These are phyloP conservation scores for Xenopus petersii DNA, from an alignment of 2,797 vertebrate species.

Conservation along the genomic window DNA sequence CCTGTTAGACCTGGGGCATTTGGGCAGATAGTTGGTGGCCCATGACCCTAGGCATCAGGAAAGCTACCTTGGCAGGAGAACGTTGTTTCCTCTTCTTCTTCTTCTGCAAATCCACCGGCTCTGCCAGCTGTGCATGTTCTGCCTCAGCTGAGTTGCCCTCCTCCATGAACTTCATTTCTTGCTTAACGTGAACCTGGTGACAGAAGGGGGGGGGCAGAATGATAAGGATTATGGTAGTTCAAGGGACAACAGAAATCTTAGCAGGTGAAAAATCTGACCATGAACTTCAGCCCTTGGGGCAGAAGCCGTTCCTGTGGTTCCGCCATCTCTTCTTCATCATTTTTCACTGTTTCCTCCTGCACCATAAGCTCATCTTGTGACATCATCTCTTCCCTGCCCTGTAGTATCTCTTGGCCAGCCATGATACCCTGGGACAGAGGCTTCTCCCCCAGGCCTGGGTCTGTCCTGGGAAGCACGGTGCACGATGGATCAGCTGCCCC, in stretches of 20 bases:
- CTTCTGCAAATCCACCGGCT: constrained; percentile 87
- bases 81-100: constrained; percentile 98
- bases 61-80: constrained; percentile 91
- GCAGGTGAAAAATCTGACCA: constrained; percentile 66
- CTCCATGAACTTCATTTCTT: constrained; percentile 92
- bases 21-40: no score
- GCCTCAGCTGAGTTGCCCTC: constrained; percentile 79
- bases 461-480: constrained; percentile 68
- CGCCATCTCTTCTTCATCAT: constrained; percentile 77
- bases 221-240: no score
- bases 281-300: constrained; percentile 87
- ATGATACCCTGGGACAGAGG: constrained; percentile 85
- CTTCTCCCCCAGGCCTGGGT: constrained; percentile 85
- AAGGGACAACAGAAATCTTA: no score
- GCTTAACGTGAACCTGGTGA: constrained; percentile 91
- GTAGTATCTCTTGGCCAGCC: constrained; percentile 78
- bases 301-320: constrained; percentile 84
- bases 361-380: constrained; percentile 96
- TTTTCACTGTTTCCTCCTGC: constrained; percentile 92
- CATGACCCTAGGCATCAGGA: no score
- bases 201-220: neutral
- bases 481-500: constrained; percentile 71
- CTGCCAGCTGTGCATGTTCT: constrained; percentile 87
- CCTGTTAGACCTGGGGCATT: no score
- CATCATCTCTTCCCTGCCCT: constrained; percentile 84